These are phyloP conservation scores for Pantelozetes paolii DNA, from an alignment of 2,888 invertebrate genomes.

Conservation along the genomic window DNA sequence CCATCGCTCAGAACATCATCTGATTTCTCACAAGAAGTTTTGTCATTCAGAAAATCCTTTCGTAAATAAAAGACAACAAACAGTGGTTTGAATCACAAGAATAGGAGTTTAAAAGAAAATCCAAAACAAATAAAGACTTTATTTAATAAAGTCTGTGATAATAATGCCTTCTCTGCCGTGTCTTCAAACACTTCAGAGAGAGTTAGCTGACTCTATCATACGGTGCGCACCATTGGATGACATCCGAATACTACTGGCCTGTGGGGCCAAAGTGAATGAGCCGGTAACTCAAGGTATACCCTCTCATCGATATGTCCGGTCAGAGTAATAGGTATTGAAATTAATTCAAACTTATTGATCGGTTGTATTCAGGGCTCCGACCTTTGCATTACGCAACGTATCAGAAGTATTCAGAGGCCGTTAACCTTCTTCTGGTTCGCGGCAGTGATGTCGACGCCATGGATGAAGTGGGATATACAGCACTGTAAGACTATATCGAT, in stretches of 20 bases:
- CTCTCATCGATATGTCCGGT: neutral
- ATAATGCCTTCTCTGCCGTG: constrained; percentile 36
- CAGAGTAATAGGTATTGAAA: neutral
- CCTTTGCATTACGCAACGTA: constrained; percentile 90
- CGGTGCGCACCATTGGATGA: constrained; percentile 80
- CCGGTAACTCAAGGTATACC: constrained; percentile 52
- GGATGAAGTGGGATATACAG: constrained; percentile 86
- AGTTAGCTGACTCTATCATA: constrained; percentile 84
- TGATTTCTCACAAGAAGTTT: neutral
- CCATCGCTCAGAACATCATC: neutral
- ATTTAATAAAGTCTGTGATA: neutral
- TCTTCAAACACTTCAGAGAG: constrained; percentile 62
- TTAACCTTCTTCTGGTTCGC: constrained; percentile 70
- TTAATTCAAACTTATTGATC: neutral
- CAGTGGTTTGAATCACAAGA: neutral
- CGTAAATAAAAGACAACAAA: neutral
- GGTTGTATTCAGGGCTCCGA: constrained; percentile 61
- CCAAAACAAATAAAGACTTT: too few relatives aligned
- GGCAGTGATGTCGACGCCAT: constrained; percentile 76
- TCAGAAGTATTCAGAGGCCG: constrained; percentile 71
- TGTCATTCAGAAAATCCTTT: neutral
- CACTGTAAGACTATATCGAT: constrained; percentile 56
- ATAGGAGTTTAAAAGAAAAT: neutral
- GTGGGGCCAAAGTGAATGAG: constrained; percentile 65
- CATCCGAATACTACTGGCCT: constrained; percentile 74